phyloP scores from a whole-genome alignment of 2,797 vertebrate genomes.

The Florisuga fusca region DNA sequence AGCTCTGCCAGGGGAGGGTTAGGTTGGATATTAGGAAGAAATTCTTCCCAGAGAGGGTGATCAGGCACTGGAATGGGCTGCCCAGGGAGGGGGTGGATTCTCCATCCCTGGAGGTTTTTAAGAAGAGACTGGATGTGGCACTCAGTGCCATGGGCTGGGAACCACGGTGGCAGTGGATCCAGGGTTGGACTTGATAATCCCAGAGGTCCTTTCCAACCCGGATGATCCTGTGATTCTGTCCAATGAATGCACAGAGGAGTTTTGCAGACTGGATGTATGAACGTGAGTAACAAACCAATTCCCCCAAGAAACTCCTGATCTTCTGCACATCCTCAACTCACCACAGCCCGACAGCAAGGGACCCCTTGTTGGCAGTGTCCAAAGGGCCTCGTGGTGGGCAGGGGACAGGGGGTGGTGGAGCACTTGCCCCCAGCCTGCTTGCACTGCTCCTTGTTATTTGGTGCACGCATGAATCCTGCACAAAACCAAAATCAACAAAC shows the following conservation, averaged over 20 bases:
- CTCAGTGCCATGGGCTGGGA: too few relatives aligned
- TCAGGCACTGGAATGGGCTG: too few relatives aligned
- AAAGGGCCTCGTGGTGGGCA: not conserved
- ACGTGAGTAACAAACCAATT: not conserved
- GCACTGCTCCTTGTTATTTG: not conserved
- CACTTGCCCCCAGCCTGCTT: slow-evolving; percentile 37
- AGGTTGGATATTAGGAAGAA: too few relatives aligned
- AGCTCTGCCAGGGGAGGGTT: too few relatives aligned
- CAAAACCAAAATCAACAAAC: not conserved
- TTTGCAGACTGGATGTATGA: rapidly evolving
- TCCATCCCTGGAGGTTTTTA: too few relatives aligned
- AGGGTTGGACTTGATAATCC: too few relatives aligned
- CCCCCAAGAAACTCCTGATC: not conserved
- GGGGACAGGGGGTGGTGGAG: not conserved
- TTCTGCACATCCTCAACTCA: not conserved
- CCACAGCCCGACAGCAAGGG: slow-evolving; percentile 40
- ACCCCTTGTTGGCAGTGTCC: slow-evolving; percentile 4
- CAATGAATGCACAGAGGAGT: not conserved
- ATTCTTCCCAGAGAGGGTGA: too few relatives aligned
- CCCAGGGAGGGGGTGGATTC: too few relatives aligned
- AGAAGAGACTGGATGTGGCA: too few relatives aligned
- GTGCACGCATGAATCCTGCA: slow-evolving; percentile 62
- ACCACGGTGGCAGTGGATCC: too few relatives aligned
- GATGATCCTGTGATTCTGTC: too few relatives aligned
- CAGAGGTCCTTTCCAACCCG: too few relatives aligned